Percentiles rank a stretch among this genome's conserved stretches.
phyloP scores from a whole-genome alignment of 37 sponge, comb jelly and placozoan genomes.

The Oopsacas minuta region DNA sequence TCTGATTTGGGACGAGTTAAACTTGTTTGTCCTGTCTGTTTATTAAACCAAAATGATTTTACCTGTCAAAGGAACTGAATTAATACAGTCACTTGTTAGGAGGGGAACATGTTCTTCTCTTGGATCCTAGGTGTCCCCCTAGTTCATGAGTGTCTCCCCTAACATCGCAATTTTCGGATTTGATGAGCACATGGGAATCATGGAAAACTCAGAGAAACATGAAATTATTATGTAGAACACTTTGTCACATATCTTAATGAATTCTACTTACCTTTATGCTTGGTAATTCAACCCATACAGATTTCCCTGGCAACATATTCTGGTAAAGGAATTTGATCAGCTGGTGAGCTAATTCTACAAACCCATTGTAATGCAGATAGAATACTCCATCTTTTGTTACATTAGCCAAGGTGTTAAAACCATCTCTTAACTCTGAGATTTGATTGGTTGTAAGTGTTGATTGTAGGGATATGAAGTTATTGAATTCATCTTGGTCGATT shows the following conservation, averaged over 20 bases:
- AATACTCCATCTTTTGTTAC: neutral
- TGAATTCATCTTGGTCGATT: conserved; percentile 44
- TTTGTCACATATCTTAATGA: neutral
- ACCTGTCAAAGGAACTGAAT: too few species aligned
- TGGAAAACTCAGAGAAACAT: too few species aligned
- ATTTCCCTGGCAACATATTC: neutral
- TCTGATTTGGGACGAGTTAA: neutral
- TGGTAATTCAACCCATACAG: conserved; percentile 1
- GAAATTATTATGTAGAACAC: neutral
- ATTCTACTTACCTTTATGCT: neutral
- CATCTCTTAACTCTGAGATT: neutral
- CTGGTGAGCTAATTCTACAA: neutral
- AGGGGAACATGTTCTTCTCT: too few species aligned
- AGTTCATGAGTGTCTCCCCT: too few species aligned
- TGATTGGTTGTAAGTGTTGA: neutral
- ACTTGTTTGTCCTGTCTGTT: neutral
- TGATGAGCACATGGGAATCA: too few species aligned
- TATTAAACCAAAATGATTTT: neutral
- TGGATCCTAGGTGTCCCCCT: too few species aligned
- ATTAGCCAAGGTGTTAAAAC: neutral
- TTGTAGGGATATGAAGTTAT: neutral
- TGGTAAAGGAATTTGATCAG: neutral
- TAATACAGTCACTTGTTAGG: too few species aligned
- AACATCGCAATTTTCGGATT: too few species aligned
- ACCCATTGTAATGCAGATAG: neutral